Evolutionary conservation across 2,888 invertebrate genomes (phyloP), one percentile per base, ranked within the genome.

Genomic region (Entomobrya multifasciata): DNA sequence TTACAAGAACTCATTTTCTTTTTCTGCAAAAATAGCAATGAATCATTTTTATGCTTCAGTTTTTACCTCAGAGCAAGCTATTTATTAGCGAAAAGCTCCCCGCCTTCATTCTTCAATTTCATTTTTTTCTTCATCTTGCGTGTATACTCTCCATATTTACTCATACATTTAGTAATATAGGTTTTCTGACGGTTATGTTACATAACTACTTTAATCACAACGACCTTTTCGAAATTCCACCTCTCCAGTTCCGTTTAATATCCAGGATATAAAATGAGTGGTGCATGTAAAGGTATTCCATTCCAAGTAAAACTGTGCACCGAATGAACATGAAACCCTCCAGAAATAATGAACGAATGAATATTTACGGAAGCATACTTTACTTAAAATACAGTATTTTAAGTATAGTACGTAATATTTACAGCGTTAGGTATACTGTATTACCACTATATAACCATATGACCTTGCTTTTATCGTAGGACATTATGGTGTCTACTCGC

Each of bases 201-300:
- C 25, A 60, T 25, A 22, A 57, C 57, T 11, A 22, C n/a, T 49
- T 36, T 78, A 78, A 78, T 78, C 62, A 62, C 57, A 62, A 47
- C 62, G 78, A 62, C 62, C 62, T 78, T 78, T 78, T 36, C 49
- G 4, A 49, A 30, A 49, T 10, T 44, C 67, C 17, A 67, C 20
- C 67, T 8, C 11, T 13, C 67, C 8, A 67, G 22, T 72, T 72
- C 47, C 72, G 72, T 22, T 8, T n/a, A 72, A 13, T 52, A 22
- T 22, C 1, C 41, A 44, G 22, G 1, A 49, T 10, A 36, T 8
- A 52, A 72, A 72, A 25, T 49, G 30, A 13, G 36, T 10, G n/a
- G 17, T 17, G 25, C 13, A 49, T 49, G 13, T 49, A 10, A 49
- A n/a, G 8, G n/a, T 11, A 41, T 44, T 67, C 15, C 41, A 41